These are phyloP conservation scores for Elysia chlorotica DNA, from an alignment of 1,140 invertebrate genomes.

Conservation along the genomic window DNA sequence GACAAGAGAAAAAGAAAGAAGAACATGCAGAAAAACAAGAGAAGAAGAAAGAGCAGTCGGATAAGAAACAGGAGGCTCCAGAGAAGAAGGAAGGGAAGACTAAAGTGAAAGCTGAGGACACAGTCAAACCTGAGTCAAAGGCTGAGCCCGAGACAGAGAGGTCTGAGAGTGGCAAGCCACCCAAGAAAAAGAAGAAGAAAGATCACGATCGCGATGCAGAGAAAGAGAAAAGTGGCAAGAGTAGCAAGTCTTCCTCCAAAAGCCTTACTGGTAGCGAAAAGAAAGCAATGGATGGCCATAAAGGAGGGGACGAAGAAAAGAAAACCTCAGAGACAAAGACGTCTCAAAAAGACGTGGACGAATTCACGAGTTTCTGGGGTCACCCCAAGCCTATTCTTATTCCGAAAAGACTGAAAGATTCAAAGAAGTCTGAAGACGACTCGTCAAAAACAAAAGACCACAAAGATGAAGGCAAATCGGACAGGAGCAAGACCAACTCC, in stretches of 20 bases:
- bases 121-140: too few relatives aligned
- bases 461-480: conserved; percentile 4
- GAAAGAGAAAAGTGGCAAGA: background rate
- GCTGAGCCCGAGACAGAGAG: too few relatives aligned
- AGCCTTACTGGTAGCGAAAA: too few relatives aligned
- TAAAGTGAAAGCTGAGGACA: conserved; percentile 5
- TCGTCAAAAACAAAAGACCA: background rate
- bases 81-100: conserved; percentile 5
- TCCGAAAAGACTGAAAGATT: conserved; percentile 16
- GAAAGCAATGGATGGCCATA: too few relatives aligned
- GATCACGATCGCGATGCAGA: background rate
- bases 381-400: conserved; percentile 28
- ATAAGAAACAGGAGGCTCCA: background rate
- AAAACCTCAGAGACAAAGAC: too few relatives aligned
- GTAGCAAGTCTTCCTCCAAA: conserved; percentile 4
- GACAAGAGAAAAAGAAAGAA: background rate
- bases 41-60: conserved; percentile 8
- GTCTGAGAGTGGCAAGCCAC: background rate
- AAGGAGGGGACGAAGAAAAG: too few relatives aligned
- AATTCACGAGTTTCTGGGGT: conserved; percentile 31
- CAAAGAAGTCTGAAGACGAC: conserved; percentile 18
- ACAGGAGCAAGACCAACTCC: background rate
- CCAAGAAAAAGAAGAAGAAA: conserved; percentile 22
- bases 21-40: conserved; percentile 5
- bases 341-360: conserved; percentile 14